Conservation (phyloP, 2,888 invertebrate genomes). For the Carterocephalus palaemon region DNA sequence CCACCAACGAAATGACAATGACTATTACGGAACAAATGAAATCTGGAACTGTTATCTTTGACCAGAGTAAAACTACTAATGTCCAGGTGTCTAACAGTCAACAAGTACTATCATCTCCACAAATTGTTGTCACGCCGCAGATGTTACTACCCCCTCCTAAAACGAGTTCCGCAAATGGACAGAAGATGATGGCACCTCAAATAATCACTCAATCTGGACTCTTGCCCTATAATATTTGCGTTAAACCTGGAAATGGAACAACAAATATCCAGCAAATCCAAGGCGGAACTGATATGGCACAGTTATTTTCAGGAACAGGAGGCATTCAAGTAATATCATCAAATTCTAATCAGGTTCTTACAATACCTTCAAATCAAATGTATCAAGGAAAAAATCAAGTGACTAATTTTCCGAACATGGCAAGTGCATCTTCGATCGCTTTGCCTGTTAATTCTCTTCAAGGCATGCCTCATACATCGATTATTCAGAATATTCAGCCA, state of each 20-base stretch:
- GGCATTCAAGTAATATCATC: constrained; percentile 76
- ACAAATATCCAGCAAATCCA: constrained; percentile 69
- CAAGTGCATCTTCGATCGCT: constrained; percentile 71
- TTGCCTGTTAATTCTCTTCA: constrained; percentile 72
- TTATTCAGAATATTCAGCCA: constrained; percentile 73
- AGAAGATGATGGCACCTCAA: constrained; percentile 67
- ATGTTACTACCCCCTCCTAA: constrained; percentile 72
- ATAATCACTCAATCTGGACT: constrained; percentile 69
- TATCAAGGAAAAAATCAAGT: constrained; percentile 71
- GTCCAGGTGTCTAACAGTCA: constrained; percentile 70
- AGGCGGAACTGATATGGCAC: constrained; percentile 64
- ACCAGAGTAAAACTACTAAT: constrained; percentile 69
- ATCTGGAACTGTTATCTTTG: constrained; percentile 70
- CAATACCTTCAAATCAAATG: constrained; percentile 69
- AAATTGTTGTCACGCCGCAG: constrained; percentile 74
- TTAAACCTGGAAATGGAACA: constrained; percentile 65
- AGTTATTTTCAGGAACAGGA: constrained; percentile 64
- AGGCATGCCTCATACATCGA: constrained; percentile 67
- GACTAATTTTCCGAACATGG: constrained; percentile 70
- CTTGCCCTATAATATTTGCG: constrained; percentile 72
- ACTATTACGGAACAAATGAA: constrained; percentile 75
- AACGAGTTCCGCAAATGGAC: constrained; percentile 57
- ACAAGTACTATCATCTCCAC: constrained; percentile 70
- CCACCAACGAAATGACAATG: constrained; percentile 73
- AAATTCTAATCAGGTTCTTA: constrained; percentile 71